phyloP scores from a whole-genome alignment of 1,140 invertebrate species.

The Trichonephila clavata region DNA sequence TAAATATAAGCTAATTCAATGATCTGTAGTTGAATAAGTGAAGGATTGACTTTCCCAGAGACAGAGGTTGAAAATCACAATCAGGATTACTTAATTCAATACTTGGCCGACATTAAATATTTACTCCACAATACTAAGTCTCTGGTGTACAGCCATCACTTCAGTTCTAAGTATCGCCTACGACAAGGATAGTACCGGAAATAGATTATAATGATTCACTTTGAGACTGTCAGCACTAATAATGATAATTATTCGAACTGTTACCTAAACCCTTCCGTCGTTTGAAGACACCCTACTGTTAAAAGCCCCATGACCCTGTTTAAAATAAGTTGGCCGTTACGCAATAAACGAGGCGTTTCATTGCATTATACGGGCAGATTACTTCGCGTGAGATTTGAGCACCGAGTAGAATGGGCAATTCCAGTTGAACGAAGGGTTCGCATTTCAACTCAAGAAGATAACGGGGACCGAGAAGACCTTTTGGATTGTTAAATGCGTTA shows the following conservation, averaged over 20 bases:
- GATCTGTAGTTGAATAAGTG: background rate
- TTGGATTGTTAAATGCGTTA: slow-evolving; percentile 7
- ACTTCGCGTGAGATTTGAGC: slow-evolving; percentile 19
- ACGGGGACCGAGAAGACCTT: background rate
- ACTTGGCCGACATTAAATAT: background rate
- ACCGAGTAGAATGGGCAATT: slow-evolving; percentile 11
- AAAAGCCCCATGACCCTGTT: slow-evolving; percentile 19
- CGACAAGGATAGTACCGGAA: slow-evolving; percentile 13
- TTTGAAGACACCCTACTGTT: slow-evolving; percentile 31
- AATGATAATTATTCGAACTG: slow-evolving; percentile 56
- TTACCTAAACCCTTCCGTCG: slow-evolving; percentile 34
- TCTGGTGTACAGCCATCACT: slow-evolving; percentile 1
- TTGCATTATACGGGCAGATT: slow-evolving; percentile 59
- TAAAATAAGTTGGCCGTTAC: slow-evolving; percentile 54
- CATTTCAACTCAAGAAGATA: slow-evolving; percentile 14
- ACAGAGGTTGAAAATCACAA: background rate
- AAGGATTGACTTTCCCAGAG: background rate
- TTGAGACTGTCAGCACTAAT: slow-evolving; percentile 56
- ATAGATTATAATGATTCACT: slow-evolving; percentile 57
- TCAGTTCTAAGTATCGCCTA: background rate
- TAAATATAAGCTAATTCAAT: too few species aligned
- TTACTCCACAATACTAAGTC: slow-evolving; percentile 25
- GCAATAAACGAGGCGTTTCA: slow-evolving; percentile 66
- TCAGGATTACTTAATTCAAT: slow-evolving; percentile 18
- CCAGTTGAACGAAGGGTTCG: background rate